A percentile compares a stretch with the other conserved stretches of the same genome.
Evolutionary conservation across 2,113 vertebrate genomes (phyloP).

Genomic region (Narcine bancroftii): DNA sequence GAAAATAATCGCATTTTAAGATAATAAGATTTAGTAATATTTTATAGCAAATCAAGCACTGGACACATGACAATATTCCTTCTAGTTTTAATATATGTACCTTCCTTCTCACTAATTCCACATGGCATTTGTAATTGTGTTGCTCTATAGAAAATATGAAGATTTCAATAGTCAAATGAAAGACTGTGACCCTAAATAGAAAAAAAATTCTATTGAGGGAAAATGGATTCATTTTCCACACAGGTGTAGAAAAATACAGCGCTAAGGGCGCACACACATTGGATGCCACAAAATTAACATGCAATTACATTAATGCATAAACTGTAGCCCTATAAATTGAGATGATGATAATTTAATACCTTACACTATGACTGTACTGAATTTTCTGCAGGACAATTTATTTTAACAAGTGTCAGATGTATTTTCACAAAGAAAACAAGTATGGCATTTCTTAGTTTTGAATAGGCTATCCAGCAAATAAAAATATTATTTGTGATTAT

Average conservation of each 20-base stretch:
- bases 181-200: background rate
- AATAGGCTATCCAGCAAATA: background rate
- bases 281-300: background rate
- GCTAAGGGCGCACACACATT: background rate
- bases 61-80: background rate
- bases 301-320: background rate
- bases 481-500: too few species aligned
- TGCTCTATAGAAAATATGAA: background rate
- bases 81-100: background rate
- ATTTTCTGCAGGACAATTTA: background rate
- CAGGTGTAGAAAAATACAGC: background rate
- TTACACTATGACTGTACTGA: background rate
- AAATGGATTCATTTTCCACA: background rate
- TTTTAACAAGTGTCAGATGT: background rate
- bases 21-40: background rate
- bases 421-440: background rate
- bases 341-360: background rate
- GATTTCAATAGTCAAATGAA: background rate
- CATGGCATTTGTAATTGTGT: background rate
- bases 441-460: background rate
- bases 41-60: background rate
- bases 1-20: background rate
- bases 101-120: background rate
- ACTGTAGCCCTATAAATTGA: background rate
- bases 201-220: background rate